Base-by-base conservation (phyloP, 2,797 vertebrate genomes). In the Rallus crepitans region DNA sequence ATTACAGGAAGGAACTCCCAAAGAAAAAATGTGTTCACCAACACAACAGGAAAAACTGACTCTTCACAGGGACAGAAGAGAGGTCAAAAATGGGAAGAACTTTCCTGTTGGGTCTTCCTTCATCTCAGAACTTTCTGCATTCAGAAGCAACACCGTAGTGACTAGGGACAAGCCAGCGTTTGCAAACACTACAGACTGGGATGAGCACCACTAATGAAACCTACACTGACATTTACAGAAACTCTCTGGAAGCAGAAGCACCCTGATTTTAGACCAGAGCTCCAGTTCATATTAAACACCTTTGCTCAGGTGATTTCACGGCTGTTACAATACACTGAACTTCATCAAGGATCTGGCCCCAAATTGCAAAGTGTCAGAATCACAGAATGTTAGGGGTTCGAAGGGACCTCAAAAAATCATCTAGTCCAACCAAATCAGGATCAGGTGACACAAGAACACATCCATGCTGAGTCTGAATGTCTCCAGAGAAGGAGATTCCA, bases 1-100 rank as follows among this genome's bases (percentile, higher is more conserved):
- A 30, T 63, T 2, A 8, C 50, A 78, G 92, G 89, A 93, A 94
- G 78, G 28, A 47, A 20, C 18, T 71, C 66, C 23, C 63, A 28
- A 25, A 60, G 39, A 37, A 60, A 14, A 63, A 70, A 63, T 0
- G 2, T 7, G 11, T 7, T 45, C 48, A 37, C n/a, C 80, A 61
- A 23, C 55, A 52, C 50, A 50, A 69, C 70, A 71, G 90, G 73
- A 93, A 88, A 31, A 53, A 21, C 20, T 8, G 31, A 52, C 56
- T 27, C 28, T 40, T 52, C 13, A 1, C 5, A 24, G 39, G 39
- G 64, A 42, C 40, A 73, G 14, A 45, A 19, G 48, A 47, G 14
- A 17, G 12, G 21, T 25, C 20, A 15, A 0, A 33, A 40, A 28
- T 3, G 6, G n/a, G 52, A 76, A 0, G 0, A 3, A 2, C 15